Evolutionary conservation across 2,113 vertebrate species (phyloP), one percentile per base, ranked within the genome.

Genomic region (Proteles cristata): DNA sequence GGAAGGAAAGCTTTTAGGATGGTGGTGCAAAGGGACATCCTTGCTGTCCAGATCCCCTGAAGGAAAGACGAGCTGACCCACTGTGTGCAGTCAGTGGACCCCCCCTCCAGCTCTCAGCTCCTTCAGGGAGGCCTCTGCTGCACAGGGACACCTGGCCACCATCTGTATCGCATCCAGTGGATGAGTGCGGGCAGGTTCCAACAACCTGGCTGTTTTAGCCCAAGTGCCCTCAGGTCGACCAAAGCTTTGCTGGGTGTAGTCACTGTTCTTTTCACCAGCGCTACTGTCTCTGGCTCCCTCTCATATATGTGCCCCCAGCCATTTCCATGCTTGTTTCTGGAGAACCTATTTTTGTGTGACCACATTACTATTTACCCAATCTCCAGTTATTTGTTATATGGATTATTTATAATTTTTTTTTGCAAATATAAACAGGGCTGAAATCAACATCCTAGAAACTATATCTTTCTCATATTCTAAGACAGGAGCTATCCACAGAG

Each of bases 31-130:
- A 12, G 26, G 63, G 26, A 39, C 21, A 4, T 25, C 15, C 23
- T 65, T 66, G 10, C 53, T 6, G 26, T 16, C 79, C 39, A 25
- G n/a, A 35, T 16, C 5, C 43, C 12, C 25, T 35, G 16, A 25
- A 23, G 1, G 19, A 76, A 61, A 15, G 35, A 10, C 0, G 0
- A 1, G 28, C 16, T 5, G 21, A 15, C 55, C 45, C 3, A 63
- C n/a, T 0, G 17, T 8, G 39, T 48, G 5, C 10, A 4, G 31
- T 9, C 9, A 12, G 11, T 12, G 15, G 23, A n/a, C 3, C 1
- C 23, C 6, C 11, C 39, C 11, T 53, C 26, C 43, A 26, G 14
- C 6, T n/a, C 53, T 39, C 1, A 9, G 81, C 14, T 19, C 28
- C 63, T 39, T 4, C 8, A 15, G 11, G n/a, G 33, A 19, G 55